Evolutionary conservation across 2,113 vertebrate species (phyloP), one percentile per base, ranked within the genome.

Genomic region (Crotalus tigris): DNA sequence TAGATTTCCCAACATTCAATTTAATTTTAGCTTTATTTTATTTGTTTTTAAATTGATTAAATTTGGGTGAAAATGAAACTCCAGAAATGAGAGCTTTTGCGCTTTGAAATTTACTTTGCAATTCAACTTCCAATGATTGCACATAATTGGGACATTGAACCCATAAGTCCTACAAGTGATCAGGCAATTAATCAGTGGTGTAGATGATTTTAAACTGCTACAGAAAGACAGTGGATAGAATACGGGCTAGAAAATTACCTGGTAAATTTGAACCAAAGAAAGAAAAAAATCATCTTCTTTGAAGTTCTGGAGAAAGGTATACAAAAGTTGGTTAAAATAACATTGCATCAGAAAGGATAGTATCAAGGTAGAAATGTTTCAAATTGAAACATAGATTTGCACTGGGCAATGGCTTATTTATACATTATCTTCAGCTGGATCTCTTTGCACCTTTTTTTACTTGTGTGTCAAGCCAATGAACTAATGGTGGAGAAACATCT

Each of bases 41-140:
- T 94, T 64, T 69, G 64, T 49, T 92, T 92, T 93, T 57, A 91
- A 23, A 19, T 94, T 94, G 49, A 17, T 3, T 92, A 55, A 93
- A 92, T 85, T 26, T 85, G 46, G 61, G 17, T 85, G n/a, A 12
- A 33, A 13, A 44, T 91, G 90, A 86, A 51, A 51, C 44, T 87
- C 55, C 33, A 90, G 59, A 51, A 64, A 87, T 91, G 57, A 57
- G 69, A 85, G 75, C 44, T 92, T 81, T 89, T 81, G 44, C 1
- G 12, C 15, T 19, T 46, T 90, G 39, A 54, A 58, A 17, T 19
- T 85, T 1, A 39, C 54, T 89, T 88, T 94, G 91, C 4, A 87
- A 61, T 87, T 75, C 23, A 39, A n/a, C 26, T 90, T 59, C 75
- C 86, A 49, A 5, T 46, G 21, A 51, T 5, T 89, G 8, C 75